Conservation (phyloP, 2,113 vertebrate species). For the Apaloderma vittatum region DNA sequence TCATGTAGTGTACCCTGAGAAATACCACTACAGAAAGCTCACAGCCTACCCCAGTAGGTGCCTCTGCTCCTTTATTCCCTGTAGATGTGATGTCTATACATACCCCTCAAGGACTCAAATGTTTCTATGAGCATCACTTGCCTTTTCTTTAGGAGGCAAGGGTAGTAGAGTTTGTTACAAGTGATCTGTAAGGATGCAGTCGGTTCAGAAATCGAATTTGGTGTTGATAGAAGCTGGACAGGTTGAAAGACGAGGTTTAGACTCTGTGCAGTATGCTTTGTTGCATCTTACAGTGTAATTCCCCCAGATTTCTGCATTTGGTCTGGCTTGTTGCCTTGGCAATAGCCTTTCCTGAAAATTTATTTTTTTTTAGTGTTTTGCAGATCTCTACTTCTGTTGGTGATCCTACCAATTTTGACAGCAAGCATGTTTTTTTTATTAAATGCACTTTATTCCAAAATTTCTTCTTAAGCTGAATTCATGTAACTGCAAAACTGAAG, state of each 20-base stretch:
- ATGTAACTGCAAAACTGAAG: background rate
- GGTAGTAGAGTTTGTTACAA: background rate
- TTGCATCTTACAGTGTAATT: background rate
- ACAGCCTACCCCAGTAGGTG: background rate
- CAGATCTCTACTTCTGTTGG: background rate
- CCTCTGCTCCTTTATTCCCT: background rate
- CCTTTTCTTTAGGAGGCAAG: background rate
- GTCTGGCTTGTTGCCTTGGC: background rate
- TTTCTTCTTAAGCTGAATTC: background rate
- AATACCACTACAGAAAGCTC: background rate
- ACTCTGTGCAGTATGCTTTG: background rate
- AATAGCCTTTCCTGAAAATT: background rate
- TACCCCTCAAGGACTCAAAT: background rate
- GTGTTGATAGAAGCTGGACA: background rate
- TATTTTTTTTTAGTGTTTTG: background rate
- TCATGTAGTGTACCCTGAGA: background rate
- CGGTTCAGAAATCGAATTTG: background rate
- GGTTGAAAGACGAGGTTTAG: background rate
- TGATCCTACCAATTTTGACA: background rate
- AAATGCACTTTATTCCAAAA: background rate
- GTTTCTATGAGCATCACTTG: background rate
- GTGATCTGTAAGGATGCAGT: background rate
- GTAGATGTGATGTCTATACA: background rate
- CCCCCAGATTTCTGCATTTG: background rate
- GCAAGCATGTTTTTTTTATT: background rate